Evolutionary conservation across 2,888 invertebrate species (phyloP), one percentile per base, ranked within the genome.

Genomic region (Byasa hedistus): DNA sequence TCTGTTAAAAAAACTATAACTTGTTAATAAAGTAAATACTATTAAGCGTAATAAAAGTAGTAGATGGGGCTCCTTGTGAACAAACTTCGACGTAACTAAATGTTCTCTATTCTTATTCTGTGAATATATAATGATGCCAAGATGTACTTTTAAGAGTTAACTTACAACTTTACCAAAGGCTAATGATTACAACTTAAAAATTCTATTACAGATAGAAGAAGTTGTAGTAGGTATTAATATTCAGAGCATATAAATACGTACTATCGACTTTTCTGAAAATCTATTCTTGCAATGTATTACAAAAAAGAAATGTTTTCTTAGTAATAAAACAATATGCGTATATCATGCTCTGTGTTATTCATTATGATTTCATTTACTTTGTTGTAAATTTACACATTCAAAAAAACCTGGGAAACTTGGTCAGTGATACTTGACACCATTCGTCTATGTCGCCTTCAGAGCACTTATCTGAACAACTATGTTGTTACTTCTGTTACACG

Each of bases 391-490:
- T 52, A 52, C 52, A 52, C 52, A 62, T 62, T 63, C 21, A 57
- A 52, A 64, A 64, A 64, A 57, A 57, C 64, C 32, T 32, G 57
- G 22, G 57, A 64, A 64, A 57, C 36, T 64, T 64, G 64, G 64
- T 64, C 64, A 57, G 64, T 51, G 64, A 36, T 36, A 57, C 64
- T 64, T 64, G 64, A 64, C 64, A 57, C 57, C 57, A 64, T 57
- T 64, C 64, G 64, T 57, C 48, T 51, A 27, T 19, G 36, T 57
- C 57, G 57, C 32, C 19, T 57, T 23, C 64, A 21, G 32, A 22
- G 57, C 64, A 52, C 64, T 64, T 52, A 27, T 44, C 52, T 57
- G 51, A 58, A 64, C 57, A 52, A 63, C 64, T 57, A 48, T 57
- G 57, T 56, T 63, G 62, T 64, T 64, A 57, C 64, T 64, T 58